Evolutionary conservation across 2,888 invertebrate species (phyloP).

Genomic region (Chymomyza amoena): DNA sequence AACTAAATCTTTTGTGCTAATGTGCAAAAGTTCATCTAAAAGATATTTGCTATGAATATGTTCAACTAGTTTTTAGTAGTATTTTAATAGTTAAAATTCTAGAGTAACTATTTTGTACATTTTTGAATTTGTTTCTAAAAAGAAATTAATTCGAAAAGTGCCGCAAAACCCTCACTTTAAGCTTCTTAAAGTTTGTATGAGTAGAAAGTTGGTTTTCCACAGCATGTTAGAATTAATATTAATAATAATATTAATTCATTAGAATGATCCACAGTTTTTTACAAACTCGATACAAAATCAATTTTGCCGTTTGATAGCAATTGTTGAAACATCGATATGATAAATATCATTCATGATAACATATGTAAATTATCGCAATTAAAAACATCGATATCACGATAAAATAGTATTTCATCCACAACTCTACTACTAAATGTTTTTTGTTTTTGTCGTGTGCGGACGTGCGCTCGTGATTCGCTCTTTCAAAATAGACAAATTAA

Average conservation of each 20-base stretch:
- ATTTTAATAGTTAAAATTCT: no score
- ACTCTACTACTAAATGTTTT: neutral
- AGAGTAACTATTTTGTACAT: no score
- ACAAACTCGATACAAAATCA: neutral
- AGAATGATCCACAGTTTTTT: neutral
- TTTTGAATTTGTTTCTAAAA: no score
- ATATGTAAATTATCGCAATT: neutral
- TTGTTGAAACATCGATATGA: neutral
- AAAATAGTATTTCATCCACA: neutral
- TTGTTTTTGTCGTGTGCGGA: neutral
- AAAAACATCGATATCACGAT: neutral
- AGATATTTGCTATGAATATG: no score
- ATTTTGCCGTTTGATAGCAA: neutral
- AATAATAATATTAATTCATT: no score
- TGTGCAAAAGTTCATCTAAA: no score
- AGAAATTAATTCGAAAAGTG: no score
- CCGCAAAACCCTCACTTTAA: no score
- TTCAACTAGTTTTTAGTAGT: no score
- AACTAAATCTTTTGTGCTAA: neutral
- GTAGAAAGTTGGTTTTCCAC: no score
- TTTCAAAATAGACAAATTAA: slow-evolving; percentile 27
- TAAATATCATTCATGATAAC: neutral
- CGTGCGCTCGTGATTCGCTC: neutral
- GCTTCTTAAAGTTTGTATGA: no score
- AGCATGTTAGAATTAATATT: no score